Conservation (phyloP, 2,797 vertebrate species). For the Aldrovandia affinis region DNA sequence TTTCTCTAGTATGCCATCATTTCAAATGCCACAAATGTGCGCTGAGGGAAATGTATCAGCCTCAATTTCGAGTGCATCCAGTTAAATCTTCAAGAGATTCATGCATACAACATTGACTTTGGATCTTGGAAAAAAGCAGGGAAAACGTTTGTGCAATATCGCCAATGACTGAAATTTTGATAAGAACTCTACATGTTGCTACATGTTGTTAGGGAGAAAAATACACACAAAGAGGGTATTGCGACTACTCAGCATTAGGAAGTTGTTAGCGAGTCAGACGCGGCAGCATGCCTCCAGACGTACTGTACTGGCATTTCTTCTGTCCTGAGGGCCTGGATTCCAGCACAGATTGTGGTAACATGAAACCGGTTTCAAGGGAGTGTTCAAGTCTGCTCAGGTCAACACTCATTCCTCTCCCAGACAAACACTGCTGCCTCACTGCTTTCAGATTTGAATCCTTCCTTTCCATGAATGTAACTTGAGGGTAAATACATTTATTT, state of each 20-base stretch:
- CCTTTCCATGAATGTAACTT: not conserved
- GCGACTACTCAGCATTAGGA: not conserved
- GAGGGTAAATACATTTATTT: not conserved
- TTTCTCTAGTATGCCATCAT: not conserved
- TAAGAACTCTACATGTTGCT: not conserved
- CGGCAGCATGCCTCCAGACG: not conserved
- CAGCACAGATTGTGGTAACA: slow-evolving; percentile 4
- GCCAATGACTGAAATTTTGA: not conserved
- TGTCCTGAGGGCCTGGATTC: slow-evolving; percentile 12
- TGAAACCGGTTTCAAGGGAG: slow-evolving; percentile 16
- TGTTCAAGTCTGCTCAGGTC: slow-evolving; percentile 3
- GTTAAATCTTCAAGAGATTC: not conserved
- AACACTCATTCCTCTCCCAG: not conserved
- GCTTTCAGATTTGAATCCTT: not conserved
- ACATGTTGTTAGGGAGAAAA: not conserved
- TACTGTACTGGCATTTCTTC: not conserved
- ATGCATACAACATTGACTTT: not conserved
- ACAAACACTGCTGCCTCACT: not conserved
- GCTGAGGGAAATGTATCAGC: not conserved
- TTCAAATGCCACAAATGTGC: not conserved
- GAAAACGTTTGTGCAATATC: not conserved
- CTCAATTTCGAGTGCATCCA: not conserved
- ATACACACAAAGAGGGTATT: not conserved
- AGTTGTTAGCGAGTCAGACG: not conserved
- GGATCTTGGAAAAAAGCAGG: not conserved